These are phyloP conservation scores for Littorina saxatilis DNA, from an alignment of 1,140 invertebrate genomes.

Conservation along the genomic window DNA sequence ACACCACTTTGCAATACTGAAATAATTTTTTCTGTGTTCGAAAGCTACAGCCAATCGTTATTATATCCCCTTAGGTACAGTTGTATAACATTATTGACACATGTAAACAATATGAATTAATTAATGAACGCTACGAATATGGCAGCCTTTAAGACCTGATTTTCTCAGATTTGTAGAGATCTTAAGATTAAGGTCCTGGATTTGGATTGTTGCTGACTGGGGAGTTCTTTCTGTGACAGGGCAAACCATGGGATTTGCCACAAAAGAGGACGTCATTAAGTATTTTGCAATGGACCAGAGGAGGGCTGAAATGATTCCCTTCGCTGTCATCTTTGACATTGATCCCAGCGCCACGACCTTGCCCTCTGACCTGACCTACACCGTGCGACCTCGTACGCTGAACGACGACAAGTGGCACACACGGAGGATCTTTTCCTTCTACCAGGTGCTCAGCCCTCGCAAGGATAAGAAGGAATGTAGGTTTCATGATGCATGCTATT, in stretches of 20 bases:
- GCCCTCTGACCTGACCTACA: conserved; percentile 47
- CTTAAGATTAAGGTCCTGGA: no score
- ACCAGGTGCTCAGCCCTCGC: conserved; percentile 82
- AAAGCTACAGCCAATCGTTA: no score
- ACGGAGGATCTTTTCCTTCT: conserved; percentile 81
- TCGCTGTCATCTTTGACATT: conserved; percentile 42
- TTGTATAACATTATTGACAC: no score
- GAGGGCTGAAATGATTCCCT: conserved; percentile 55
- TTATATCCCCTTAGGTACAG: no score
- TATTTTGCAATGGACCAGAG: conserved; percentile 47
- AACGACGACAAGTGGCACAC: conserved; percentile 79
- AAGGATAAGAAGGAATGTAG: conserved; percentile 77
- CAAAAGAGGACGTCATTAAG: conserved; percentile 71
- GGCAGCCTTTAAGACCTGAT: no score
- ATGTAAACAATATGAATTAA: no score
- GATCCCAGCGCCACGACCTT: conserved; percentile 24
- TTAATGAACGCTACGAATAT: no score
- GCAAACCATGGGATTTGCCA: conserved; percentile 62
- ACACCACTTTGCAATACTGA: no score
- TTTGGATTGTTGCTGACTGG: no score
- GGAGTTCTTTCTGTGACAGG: conserved; percentile 39
- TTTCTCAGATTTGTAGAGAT: no score
- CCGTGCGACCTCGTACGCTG: conserved; percentile 64
- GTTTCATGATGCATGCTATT: no score
- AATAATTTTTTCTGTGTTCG: no score